A percentile compares a stretch with the other conserved stretches of the same genome.
Conservation (phyloP, 2,797 vertebrate species). For the Sus cebifrons region DNA sequence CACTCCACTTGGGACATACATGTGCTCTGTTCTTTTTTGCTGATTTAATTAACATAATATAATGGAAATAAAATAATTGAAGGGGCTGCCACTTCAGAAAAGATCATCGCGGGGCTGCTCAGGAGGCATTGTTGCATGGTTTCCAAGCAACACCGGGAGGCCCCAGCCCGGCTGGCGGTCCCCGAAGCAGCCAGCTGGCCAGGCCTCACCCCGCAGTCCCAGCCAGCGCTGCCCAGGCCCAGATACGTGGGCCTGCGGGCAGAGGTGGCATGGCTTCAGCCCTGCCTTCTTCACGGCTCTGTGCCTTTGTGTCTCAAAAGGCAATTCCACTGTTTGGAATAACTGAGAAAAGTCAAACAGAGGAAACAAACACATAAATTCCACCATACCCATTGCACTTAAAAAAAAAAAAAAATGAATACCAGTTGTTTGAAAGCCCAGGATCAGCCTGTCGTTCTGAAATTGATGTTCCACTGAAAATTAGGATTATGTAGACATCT, state of each 20-base stretch:
- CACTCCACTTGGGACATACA: slow-evolving; percentile 62
- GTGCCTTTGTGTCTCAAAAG: not conserved
- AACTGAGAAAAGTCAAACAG: not conserved
- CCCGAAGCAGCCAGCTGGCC: slow-evolving; percentile 68
- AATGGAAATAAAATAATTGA: slow-evolving; percentile 88
- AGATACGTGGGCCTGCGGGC: rapidly evolving
- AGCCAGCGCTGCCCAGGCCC: not conserved
- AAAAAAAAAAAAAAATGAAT: not conserved
- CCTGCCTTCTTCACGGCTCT: not conserved
- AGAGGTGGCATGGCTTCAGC: not conserved
- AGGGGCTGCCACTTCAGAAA: slow-evolving; percentile 86
- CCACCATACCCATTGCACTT: not conserved
- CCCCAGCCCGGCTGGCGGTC: slow-evolving; percentile 61
- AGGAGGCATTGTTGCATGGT: slow-evolving; percentile 79
- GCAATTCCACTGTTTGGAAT: not conserved
- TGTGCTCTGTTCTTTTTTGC: slow-evolving; percentile 76
- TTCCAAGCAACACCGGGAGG: slow-evolving; percentile 82
- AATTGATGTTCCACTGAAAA: not conserved
- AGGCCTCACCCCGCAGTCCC: not conserved
- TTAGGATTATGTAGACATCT: too few species aligned
- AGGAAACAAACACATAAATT: not conserved
- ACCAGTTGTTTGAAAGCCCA: not conserved
- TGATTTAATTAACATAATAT: slow-evolving; percentile 87
- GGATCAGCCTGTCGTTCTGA: slow-evolving; percentile 8
- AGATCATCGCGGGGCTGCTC: slow-evolving; percentile 67